phyloP scores from a whole-genome alignment of 2,888 invertebrate genomes.

The Nasonia oneida region DNA sequence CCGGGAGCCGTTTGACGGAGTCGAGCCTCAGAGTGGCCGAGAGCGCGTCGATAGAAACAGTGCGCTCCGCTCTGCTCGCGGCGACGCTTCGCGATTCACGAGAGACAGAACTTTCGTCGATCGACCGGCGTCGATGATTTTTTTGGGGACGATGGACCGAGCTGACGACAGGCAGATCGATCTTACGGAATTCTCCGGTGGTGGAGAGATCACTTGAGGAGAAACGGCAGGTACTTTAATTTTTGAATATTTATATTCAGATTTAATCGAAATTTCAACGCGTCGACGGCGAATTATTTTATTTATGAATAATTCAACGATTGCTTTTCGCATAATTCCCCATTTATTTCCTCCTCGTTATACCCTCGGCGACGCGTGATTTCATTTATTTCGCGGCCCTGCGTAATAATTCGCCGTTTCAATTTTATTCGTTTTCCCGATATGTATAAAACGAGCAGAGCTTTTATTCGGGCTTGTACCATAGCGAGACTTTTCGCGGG shows the following conservation, averaged over 20 bases:
- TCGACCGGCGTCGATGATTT: not conserved
- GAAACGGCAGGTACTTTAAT: not conserved
- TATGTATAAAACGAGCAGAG: too few species aligned
- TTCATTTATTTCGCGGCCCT: not conserved
- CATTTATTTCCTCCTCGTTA: not conserved
- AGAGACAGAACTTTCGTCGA: not conserved
- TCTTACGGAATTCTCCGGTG: not conserved
- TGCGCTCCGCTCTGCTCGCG: conserved; percentile 14
- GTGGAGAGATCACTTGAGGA: not conserved
- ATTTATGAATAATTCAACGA: conserved; percentile 6
- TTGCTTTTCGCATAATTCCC: not conserved
- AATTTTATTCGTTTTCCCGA: too few species aligned
- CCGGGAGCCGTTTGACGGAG: conserved; percentile 36
- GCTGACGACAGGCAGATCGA: not conserved
- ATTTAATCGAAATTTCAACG: too few species aligned
- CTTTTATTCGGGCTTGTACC: too few species aligned
- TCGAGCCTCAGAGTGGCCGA: conserved; percentile 53
- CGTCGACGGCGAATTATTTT: not conserved
- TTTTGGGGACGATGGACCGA: not conserved
- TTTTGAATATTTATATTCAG: not conserved
- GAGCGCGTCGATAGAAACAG: conserved; percentile 39
- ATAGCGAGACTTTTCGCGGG: not conserved
- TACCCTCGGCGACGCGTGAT: not conserved
- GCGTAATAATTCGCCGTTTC: too few species aligned
- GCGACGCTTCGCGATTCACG: too few species aligned